Base-by-base conservation (phyloP, 2,113 vertebrate species). In the Epinephelus lanceolatus region DNA sequence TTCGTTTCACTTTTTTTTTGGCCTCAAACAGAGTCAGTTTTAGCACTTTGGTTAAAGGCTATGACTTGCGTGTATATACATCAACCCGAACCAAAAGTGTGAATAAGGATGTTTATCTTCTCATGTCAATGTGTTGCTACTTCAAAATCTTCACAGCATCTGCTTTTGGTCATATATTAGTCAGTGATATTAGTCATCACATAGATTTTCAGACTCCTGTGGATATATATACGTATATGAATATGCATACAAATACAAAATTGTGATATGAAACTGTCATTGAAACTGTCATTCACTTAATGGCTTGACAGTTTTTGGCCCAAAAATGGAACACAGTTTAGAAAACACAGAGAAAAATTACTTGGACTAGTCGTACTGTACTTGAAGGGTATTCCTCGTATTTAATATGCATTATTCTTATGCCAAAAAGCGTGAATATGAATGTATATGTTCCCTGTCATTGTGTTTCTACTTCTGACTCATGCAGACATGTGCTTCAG, bases 381-480 rank as follows among this genome's bases (percentile, higher is more conserved):
- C 0, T 70, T 57, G 15, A 79, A 57, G 11, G 18, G 4, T 68
- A 42, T 62, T 37, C 42, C 2, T 80, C 3, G 57, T 30, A 65
- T 71, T 57, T 33, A 40, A 62, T 25, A 25, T 67, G 47, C 21
- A 63, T 27, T 18, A 42, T 49, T 37, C 7, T 27, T 65, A 12
- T 10, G 55, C 11, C n/a, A 27, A 60, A 60, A 60, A 70, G 49
- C 25, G 18, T 81, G 57, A 71, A 76, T 70, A 37, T 17, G 49
- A 71, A 18, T 70, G 17, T 68, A 21, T 45, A 66, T 25, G 11
- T 62, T 70, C 14, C 15, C 21, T 30, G 3, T 69, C n/a, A 15
- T 73, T 17, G 15, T 63, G 52, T 69, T 73, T 79, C 49, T 33
- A 25, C 56, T 63, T 68, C 55, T 81, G 42, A 83, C 66, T 73